A percentile compares a stretch with the other conserved stretches of the same genome.
phyloP scores from a whole-genome alignment of 2,888 invertebrate genomes.

The Tenthredo livida region DNA sequence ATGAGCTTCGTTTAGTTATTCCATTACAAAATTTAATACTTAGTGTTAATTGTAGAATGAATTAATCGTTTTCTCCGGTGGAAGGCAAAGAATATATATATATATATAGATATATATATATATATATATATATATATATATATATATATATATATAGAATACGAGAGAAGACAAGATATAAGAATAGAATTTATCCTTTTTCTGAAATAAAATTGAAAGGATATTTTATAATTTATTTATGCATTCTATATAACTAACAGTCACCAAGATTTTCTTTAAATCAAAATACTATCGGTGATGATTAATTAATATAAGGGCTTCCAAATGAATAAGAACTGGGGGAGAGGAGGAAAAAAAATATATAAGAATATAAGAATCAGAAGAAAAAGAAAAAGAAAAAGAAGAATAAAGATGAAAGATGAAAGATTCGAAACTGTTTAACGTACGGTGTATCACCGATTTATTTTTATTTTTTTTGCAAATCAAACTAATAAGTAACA shows the following conservation, averaged over 20 bases:
- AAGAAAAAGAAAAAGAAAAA: not conserved
- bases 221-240: not conserved
- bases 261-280: constrained; percentile 11
- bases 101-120: not conserved
- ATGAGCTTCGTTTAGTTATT: not conserved
- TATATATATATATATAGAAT: not conserved
- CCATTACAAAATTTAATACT: constrained; percentile 2
- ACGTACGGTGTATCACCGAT: constrained; percentile 44
- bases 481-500: not conserved
- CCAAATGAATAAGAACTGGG: constrained; percentile 32
- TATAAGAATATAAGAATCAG: not conserved
- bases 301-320: constrained; percentile 47
- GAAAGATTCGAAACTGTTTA: constrained; percentile 15
- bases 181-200: not conserved
- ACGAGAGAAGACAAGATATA: not conserved
- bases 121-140: not conserved
- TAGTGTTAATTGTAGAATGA: not conserved
- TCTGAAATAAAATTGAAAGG: constrained; percentile 5
- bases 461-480: constrained; percentile 4
- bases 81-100: not conserved
- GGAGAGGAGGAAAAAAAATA: not conserved
- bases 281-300: constrained; percentile 29
- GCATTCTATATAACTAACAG: not conserved
- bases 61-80: not conserved
- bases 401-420: not conserved